These are phyloP conservation scores for Eurytoma californica DNA, from an alignment of 2,888 invertebrate species.

Conservation along the genomic window DNA sequence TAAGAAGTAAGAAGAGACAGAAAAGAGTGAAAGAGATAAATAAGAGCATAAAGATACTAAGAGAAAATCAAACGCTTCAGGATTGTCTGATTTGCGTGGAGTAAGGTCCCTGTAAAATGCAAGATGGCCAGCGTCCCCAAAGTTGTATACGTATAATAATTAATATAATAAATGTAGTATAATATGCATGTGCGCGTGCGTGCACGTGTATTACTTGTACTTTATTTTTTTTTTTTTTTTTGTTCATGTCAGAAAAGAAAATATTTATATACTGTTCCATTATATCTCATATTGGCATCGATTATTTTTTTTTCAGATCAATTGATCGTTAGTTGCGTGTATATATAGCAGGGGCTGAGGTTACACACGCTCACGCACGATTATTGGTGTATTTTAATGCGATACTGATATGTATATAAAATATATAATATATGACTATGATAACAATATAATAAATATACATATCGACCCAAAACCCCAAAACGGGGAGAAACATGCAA, in stretches of 20 bases:
- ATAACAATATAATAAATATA: conserved; percentile 62
- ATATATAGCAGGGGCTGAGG: conserved; percentile 17
- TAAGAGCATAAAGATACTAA: conserved; percentile 52
- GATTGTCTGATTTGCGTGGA: conserved; percentile 75
- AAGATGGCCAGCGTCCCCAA: conserved; percentile 75
- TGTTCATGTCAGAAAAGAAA: conserved; percentile 19
- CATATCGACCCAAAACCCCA: conserved; percentile 70
- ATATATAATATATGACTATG: conserved; percentile 41
- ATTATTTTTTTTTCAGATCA: background rate
- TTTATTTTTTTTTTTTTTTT: conserved; percentile 10
- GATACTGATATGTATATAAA: conserved; percentile 57
- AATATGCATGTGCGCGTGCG: conserved; percentile 62
- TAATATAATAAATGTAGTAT: conserved; percentile 68
- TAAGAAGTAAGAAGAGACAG: background rate
- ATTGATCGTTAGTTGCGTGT: conserved; percentile 24
- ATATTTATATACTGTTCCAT: conserved; percentile 40
- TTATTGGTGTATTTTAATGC: conserved; percentile 55
- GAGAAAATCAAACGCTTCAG: conserved; percentile 69
- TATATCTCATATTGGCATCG: conserved; percentile 45
- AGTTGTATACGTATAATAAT: conserved; percentile 71
- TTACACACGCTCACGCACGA: conserved; percentile 53
- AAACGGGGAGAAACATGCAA: conserved; percentile 73
- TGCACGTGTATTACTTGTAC: conserved; percentile 52
- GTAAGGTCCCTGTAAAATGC: conserved; percentile 75
- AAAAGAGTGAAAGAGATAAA: conserved; percentile 56